phyloP scores from a whole-genome alignment of 2,888 invertebrate species.

The Ophioninae sp. region DNA sequence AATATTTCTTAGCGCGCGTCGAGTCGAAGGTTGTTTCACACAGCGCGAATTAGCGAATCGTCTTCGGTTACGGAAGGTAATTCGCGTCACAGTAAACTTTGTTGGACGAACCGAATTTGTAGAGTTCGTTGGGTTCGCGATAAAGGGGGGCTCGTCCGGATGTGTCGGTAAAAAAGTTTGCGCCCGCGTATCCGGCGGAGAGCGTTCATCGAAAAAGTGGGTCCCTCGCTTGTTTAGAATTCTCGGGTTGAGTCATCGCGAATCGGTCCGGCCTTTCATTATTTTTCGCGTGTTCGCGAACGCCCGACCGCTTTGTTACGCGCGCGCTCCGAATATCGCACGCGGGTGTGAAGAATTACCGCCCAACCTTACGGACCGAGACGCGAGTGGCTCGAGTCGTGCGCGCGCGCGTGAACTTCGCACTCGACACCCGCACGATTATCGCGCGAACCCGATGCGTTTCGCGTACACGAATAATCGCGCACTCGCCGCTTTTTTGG shows the following conservation, averaged over 20 bases:
- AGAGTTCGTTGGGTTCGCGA: constrained; percentile 49
- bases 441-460: constrained; percentile 13
- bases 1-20: too few species aligned
- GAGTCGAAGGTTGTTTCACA: too few species aligned
- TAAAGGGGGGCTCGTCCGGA: constrained; percentile 60
- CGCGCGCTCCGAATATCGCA: background rate
- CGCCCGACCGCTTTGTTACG: too few species aligned
- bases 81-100: background rate
- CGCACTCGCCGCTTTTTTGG: background rate
- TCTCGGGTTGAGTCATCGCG: constrained; percentile 47
- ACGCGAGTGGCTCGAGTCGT: constrained; percentile 37
- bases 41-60: background rate
- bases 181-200: constrained; percentile 22
- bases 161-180: constrained; percentile 48
- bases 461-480: constrained; percentile 6
- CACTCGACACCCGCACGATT: constrained; percentile 39
- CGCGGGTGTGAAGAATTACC: background rate
- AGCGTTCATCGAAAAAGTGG: constrained; percentile 25
- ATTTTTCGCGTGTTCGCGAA: constrained; percentile 4
- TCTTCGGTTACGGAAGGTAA: background rate
- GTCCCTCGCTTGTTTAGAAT: constrained; percentile 30
- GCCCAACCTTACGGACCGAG: background rate
- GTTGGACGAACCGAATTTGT: constrained; percentile 11
- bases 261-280: constrained; percentile 39
- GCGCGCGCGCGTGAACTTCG: constrained; percentile 49